Evolutionary conservation across 2,797 vertebrate species (phyloP), one percentile per base, ranked within the genome.

Genomic region (Manis javanica): DNA sequence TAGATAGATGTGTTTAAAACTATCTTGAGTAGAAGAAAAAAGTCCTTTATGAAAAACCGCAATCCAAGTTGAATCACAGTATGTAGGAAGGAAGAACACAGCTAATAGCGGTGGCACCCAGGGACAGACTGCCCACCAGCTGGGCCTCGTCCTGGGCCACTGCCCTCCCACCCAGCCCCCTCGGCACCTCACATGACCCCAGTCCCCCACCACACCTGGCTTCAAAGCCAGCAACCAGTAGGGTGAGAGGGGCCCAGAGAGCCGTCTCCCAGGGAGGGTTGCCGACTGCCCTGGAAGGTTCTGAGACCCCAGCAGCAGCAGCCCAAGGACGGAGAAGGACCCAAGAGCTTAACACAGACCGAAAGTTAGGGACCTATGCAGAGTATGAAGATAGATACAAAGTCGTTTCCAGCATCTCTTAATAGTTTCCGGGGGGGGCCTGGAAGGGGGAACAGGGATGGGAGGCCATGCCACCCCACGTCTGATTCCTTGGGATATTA

Each of bases 21-120:
- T 37, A 79, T 89, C 81, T 89, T n/a, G 42, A 53, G 21, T 16
- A 71, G 59, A 64, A 63, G 46, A 46, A 55, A 51, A 68, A 49
- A 39, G 19, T 49, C 39, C 77, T 57, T 51, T 64, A 31, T 31
- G 72, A n/a, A 79, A 63, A 75, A 24, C 53, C n/a, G 24, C 6
- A 12, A 55, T 64, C 59, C 39, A 63, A 53, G 72, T 55, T 53
- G 77, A 94, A 64, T 69, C 26, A 77, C 39, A 85, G 1, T 4
- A 26, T 26, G 1, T 34, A 21, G 34, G 49, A 12, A 7, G 66
- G 49, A 82, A 42, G 55, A 24, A 10, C 7, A 2, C 61, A 88
- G 24, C 3, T 85, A 4, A 23, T 15, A 5, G 23, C 10, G 15
- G 15, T 0, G 2, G 18, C 8, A 1, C 0, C 0, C 10, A 31